phyloP scores from a whole-genome alignment of 2,113 vertebrate genomes.

The Taxidea taxus region DNA sequence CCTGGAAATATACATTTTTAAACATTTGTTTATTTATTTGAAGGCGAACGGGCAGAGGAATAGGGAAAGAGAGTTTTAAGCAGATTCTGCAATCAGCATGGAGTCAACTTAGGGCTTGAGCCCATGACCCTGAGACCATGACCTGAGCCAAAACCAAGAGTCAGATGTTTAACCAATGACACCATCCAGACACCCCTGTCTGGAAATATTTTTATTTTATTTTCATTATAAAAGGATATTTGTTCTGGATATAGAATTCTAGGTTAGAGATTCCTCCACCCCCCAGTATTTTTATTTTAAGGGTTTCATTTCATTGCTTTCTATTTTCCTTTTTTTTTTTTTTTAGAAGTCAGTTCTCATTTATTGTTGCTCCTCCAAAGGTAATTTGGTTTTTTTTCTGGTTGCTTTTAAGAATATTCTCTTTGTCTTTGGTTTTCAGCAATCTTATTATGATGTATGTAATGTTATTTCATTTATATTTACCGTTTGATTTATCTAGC shows the following conservation, averaged over 20 bases:
- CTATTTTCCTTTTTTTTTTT: neutral
- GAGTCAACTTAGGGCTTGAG: neutral
- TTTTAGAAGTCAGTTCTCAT: neutral
- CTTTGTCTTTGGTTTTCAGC: neutral
- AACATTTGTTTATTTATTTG: neutral
- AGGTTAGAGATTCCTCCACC: neutral
- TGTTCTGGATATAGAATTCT: neutral
- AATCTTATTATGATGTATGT: neutral
- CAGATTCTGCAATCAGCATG: neutral
- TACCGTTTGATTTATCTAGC: neutral
- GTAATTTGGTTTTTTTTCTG: neutral
- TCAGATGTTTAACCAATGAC: neutral
- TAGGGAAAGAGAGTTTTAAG: neutral
- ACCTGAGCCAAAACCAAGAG: neutral
- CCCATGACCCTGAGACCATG: neutral
- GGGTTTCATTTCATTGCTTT: neutral
- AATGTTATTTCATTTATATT: neutral
- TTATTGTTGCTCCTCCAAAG: neutral
- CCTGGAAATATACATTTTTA: neutral
- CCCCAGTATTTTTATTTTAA: neutral
- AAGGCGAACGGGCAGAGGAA: neutral
- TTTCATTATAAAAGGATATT: neutral
- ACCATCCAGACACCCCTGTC: neutral
- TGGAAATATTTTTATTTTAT: neutral
- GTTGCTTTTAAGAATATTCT: neutral